Evolutionary conservation across 2,113 vertebrate genomes (phyloP), one percentile per base, ranked within the genome.

Genomic region (Oophaga pumilio): DNA sequence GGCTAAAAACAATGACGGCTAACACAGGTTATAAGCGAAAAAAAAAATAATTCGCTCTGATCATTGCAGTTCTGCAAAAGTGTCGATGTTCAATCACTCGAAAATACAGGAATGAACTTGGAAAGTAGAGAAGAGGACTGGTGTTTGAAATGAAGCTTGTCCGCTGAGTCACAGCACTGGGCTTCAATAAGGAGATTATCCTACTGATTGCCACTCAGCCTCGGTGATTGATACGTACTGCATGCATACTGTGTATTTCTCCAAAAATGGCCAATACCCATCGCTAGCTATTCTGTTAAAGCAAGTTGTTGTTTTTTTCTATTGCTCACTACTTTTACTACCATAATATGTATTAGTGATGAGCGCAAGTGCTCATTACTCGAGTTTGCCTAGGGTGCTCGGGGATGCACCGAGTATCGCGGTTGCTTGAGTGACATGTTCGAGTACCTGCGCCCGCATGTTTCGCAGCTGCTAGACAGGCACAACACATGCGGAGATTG

Each of bases 121-220:
- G 26, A 60, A 80, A 80, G 78, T n/a, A 74, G 71, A 56, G 28
- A 17, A 80, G 87, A 80, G 87, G 87, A 89, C 66, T 87, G 12
- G 50, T 8, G 76, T 50, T 56, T n/a, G 50, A 77, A 53, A 77
- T 77, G 50, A 53, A 77, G 76, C 49, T 26, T 77, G 76, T 77
- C 76, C 76, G 24, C 50, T 56, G 50, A 77, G 76, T 56, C 76
- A 77, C 24, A 77, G 56, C 50, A 77, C 49, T 53, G 76, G 49
- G 76, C 76, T 53, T 53, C 49, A 53, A 26, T 52, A 77, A n/a
- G 50, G 76, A 77, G 24, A 56, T 26, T 77, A 50, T 77, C 50
- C 50, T n/a, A 53, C 76, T 53, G 76, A 77, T 77, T 77, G 49
- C 50, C n/a, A 53, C 50, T 77, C 50, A 53, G 76, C 49, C 76